A percentile compares a stretch with the other conserved stretches of the same genome.
These are phyloP conservation scores for Aphelocoma coerulescens DNA, from an alignment of 2,113 vertebrate species.

Conservation along the genomic window DNA sequence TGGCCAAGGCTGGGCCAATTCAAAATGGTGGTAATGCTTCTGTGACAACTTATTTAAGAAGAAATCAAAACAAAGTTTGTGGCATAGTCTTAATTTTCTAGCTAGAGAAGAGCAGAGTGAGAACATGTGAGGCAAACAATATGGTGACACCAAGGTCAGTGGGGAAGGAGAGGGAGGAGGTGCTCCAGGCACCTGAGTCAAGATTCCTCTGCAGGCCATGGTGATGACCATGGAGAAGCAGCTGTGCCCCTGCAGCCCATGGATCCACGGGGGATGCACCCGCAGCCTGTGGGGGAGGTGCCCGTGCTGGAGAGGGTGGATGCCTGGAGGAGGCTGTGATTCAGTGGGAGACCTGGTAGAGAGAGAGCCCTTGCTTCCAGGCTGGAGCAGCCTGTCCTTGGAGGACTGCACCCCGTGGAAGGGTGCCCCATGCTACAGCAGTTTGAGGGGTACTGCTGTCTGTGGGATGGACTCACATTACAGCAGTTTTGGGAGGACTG, in stretches of 20 bases:
- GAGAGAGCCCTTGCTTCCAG: background rate
- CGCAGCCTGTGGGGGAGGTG: fast-evolving
- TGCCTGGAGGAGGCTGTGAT: background rate
- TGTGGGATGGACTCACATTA: background rate
- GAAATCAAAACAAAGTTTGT: background rate
- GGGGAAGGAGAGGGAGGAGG: background rate
- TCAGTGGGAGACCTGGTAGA: fast-evolving
- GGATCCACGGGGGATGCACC: background rate
- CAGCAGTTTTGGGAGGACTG: background rate
- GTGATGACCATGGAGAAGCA: too few species aligned
- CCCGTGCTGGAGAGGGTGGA: fast-evolving
- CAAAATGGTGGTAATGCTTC: background rate
- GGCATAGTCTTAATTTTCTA: background rate
- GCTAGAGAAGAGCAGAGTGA: background rate
- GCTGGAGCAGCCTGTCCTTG: background rate
- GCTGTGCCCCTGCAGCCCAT: too few species aligned
- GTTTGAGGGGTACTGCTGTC: background rate
- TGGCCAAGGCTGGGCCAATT: background rate
- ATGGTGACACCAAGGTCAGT: background rate
- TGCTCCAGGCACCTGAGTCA: fast-evolving
- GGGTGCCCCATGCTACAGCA: background rate
- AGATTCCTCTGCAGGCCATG: too few species aligned
- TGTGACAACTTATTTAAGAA: background rate
- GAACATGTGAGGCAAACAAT: background rate
- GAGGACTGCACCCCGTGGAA: too few species aligned